A percentile compares a stretch with the other conserved stretches of the same genome.
These are phyloP conservation scores for Pterostichus madidus DNA, from an alignment of 2,888 invertebrate genomes.

Conservation along the genomic window DNA sequence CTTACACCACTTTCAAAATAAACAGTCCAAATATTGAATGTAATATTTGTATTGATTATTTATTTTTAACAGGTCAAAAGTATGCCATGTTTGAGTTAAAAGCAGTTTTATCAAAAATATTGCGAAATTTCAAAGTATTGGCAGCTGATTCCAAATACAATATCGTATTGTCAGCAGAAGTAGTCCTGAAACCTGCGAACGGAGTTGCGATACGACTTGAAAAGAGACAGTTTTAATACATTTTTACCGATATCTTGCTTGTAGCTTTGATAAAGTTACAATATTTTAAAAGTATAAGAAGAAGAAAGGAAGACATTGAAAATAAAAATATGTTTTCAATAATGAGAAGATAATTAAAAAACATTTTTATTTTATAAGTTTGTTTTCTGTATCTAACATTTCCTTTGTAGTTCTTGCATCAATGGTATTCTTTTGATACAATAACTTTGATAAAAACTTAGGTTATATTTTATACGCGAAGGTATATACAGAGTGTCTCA, in stretches of 20 bases:
- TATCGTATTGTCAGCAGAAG: slow-evolving; percentile 28
- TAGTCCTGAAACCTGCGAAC: slow-evolving; percentile 37
- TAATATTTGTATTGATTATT: slow-evolving; percentile 31
- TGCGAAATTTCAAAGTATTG: slow-evolving; percentile 47
- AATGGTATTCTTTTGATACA: slow-evolving; percentile 17
- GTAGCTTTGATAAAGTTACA: not conserved
- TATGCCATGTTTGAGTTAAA: slow-evolving; percentile 38
- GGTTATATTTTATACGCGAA: slow-evolving; percentile 31
- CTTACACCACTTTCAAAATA: too few species aligned
- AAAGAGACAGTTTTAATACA: slow-evolving; percentile 42
- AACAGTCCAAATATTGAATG: too few species aligned
- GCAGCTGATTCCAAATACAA: slow-evolving; percentile 54
- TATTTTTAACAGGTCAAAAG: slow-evolving; percentile 35
- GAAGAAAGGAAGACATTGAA: too few species aligned
- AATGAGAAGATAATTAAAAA: too few species aligned
- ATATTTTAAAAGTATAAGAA: not conserved
- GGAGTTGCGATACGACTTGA: slow-evolving; percentile 44
- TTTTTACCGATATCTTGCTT: not conserved
- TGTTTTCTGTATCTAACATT: too few species aligned
- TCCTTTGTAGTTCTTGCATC: slow-evolving; percentile 6
- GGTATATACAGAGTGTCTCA: not conserved
- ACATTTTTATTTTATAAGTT: too few species aligned
- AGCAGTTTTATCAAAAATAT: slow-evolving; percentile 47
- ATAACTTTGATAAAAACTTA: slow-evolving; percentile 30
- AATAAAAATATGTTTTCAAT: too few species aligned